Percentiles rank a stretch among this genome's conserved stretches.
phyloP scores from a whole-genome alignment of 1,140 invertebrate species.

The Zaprionus davidi region DNA sequence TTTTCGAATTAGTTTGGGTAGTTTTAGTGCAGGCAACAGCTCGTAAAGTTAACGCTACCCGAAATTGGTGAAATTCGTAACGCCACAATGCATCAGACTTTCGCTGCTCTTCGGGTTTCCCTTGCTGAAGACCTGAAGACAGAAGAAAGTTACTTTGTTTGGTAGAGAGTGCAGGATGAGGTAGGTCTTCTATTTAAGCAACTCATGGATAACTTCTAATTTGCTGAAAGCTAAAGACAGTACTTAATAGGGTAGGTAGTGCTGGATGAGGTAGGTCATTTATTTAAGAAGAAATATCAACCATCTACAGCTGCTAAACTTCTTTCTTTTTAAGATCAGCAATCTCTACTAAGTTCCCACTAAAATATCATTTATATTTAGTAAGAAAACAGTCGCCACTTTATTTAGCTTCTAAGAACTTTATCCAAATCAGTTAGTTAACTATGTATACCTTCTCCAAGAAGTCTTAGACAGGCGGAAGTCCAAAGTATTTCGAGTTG shows the following conservation, averaged over 20 bases:
- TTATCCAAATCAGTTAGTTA: neutral
- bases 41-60: conserved; percentile 56
- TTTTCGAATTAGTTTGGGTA: conserved; percentile 38
- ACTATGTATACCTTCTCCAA: neutral
- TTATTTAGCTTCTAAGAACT: neutral
- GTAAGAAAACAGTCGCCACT: neutral
- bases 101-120: conserved; percentile 41
- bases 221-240: too few relatives aligned
- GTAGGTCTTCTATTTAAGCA: neutral
- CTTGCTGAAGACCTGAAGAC: neutral
- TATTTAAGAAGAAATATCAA: neutral
- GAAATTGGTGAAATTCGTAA: conserved; percentile 58
- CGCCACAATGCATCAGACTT: conserved; percentile 58
- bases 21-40: conserved; percentile 56
- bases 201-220: too few relatives aligned
- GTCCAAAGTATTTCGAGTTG: conserved; percentile 10
- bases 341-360: too few relatives aligned
- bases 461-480: conserved; percentile 31
- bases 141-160: conserved; percentile 36
- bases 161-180: neutral
- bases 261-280: too few relatives aligned
- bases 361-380: neutral
- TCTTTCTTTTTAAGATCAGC: too few relatives aligned
- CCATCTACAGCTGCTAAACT: too few relatives aligned
- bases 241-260: too few relatives aligned